Percentiles rank a stretch among this genome's conserved stretches.
Evolutionary conservation across 2,113 vertebrate genomes (phyloP).

Genomic region (Callipepla squamata): DNA sequence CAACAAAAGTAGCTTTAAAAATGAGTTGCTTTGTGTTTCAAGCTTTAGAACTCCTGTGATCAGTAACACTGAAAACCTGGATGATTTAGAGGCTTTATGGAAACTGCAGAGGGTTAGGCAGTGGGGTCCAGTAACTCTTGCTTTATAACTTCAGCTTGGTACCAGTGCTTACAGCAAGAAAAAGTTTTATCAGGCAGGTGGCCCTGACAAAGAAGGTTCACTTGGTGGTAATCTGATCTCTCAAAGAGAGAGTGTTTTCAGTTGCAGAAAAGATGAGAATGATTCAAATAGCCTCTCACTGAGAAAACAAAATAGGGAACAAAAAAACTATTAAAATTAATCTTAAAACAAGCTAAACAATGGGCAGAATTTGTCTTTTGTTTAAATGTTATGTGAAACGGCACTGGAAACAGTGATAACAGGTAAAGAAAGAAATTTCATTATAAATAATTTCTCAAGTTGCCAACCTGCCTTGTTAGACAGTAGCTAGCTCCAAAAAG

Average conservation of each 20-base stretch:
- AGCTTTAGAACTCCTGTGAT: background rate
- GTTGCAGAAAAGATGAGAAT: conserved; percentile 41
- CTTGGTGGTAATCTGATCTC: conserved; percentile 68
- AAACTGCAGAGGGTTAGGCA: background rate
- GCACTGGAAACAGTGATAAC: background rate
- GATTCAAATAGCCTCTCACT: background rate
- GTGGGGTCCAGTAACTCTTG: background rate
- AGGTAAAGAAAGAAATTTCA: background rate
- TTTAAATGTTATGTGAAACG: background rate
- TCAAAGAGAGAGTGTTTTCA: conserved; percentile 51
- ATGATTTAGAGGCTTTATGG: background rate
- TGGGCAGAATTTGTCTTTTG: background rate
- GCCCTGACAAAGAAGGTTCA: conserved; percentile 58
- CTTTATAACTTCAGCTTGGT: conserved; percentile 9
- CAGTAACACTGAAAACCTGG: background rate
- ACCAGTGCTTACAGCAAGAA: background rate
- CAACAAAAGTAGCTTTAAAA: background rate
- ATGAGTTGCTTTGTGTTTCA: background rate
- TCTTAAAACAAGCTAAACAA: background rate
- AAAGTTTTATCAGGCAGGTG: conserved; percentile 54
- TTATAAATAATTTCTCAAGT: background rate
- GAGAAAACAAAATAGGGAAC: background rate
- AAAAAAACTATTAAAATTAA: background rate
- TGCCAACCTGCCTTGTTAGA: background rate
- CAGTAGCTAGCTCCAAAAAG: background rate